Evolutionary conservation across 2,113 vertebrate genomes (phyloP), one percentile per base, ranked within the genome.

Genomic region (Murina feae): DNA sequence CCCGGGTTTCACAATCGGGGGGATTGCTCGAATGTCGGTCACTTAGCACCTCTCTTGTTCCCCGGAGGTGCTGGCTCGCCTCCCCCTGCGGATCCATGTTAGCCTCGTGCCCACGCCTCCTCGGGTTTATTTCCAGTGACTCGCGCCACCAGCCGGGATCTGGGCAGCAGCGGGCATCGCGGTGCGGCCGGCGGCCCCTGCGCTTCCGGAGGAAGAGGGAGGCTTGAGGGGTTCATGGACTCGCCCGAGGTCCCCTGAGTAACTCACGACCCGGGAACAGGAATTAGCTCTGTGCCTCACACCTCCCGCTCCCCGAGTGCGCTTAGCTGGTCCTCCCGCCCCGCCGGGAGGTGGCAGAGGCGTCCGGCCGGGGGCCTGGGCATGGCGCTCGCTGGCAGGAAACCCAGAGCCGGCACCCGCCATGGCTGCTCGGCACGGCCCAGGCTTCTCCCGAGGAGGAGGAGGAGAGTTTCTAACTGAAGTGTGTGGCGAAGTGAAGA

Each of bases 131-230:
- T 18, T 32, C 8, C 4, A 13, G 42, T 4, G 10, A 0, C 18
- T 1, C 11, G 47, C 6, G 0, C 17, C 30, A 0, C 3, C 10
- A 4, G 9, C 6, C 0, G 23, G 82, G 12, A 13, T 30, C 16
- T 44, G 53, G 35, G 74, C 39, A 13, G 69, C 53, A 12, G 23
- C 12, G 2, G 69, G 63, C 63, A 1, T 6, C 14, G 5, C 11
- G 25, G 9, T 28, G n/a, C n/a, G n/a, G n/a, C n/a, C n/a, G 0
- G 1, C 20, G 35, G 47, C 28, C 30, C 58, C 37, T 13, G 6
- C 2, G 63, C 86, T 76, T 23, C 8, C 11, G 14, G 68, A 44
- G 13, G 44, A 17, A 37, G 76, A 32, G 8, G 1, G 6, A 44
- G 47, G 49, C 68, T 49, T n/a, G 53, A 0, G 12, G 51, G 93